Evolutionary conservation across 1,140 invertebrate genomes (phyloP).

Genomic region (Trachymyrmex cornetzi): DNA sequence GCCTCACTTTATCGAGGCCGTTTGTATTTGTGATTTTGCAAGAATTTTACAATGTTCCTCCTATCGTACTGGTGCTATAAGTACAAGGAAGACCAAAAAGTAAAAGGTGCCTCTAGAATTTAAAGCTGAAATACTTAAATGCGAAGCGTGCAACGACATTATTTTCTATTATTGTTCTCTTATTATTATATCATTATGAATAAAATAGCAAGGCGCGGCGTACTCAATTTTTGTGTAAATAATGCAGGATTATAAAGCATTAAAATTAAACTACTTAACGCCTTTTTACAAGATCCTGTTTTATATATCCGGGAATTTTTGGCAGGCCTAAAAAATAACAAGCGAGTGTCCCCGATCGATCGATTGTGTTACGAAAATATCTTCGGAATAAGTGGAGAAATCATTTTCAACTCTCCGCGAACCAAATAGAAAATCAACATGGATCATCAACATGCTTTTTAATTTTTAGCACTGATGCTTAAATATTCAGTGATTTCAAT

Average conservation of each 20-base stretch:
- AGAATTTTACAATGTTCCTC: constrained; percentile 22
- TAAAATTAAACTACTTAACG: constrained; percentile 36
- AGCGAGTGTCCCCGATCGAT: background rate
- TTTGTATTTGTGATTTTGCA: constrained; percentile 4
- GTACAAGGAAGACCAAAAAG: constrained; percentile 31
- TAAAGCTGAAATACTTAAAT: constrained; percentile 3
- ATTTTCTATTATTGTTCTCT: constrained; percentile 33
- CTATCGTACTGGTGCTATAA: constrained; percentile 1
- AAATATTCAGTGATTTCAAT: background rate
- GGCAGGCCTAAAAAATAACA: background rate
- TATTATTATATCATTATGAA: background rate
- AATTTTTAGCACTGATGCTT: background rate
- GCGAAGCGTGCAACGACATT: background rate
- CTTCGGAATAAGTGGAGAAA: background rate
- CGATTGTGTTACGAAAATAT: background rate
- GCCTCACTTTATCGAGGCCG: background rate
- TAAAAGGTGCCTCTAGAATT: constrained; percentile 3
- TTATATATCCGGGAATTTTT: constrained; percentile 29
- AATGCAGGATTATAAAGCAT: background rate
- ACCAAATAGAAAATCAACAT: no score
- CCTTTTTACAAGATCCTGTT: constrained; percentile 4
- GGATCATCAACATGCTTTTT: no score
- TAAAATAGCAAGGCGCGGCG: background rate
- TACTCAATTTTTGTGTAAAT: constrained; percentile 2
- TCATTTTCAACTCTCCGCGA: background rate